Evolutionary conservation across 1,140 invertebrate genomes (phyloP).

Genomic region (Drosophila bocki): DNA sequence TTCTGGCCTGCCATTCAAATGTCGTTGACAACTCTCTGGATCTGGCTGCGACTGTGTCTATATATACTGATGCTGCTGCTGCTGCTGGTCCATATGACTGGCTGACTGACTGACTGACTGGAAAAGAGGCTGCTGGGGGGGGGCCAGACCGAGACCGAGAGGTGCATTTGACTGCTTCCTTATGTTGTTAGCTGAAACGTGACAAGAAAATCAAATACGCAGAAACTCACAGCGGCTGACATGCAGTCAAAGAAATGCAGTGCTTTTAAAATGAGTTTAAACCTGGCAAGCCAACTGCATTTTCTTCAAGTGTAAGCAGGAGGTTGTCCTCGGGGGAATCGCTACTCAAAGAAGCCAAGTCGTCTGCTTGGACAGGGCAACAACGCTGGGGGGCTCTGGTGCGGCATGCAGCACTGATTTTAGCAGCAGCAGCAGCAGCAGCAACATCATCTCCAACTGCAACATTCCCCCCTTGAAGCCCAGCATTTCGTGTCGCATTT

Average conservation of each 20-base stretch:
- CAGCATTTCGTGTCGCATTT: conserved; percentile 80
- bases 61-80: conserved; percentile 8
- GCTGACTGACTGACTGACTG: conserved; percentile 37
- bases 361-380: conserved; percentile 50
- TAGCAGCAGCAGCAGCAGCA: conserved; percentile 46
- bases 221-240: conserved; percentile 54
- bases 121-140: background rate
- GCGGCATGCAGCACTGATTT: conserved; percentile 54
- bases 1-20: conserved; percentile 55
- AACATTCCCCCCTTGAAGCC: conserved; percentile 40
- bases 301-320: conserved; percentile 14
- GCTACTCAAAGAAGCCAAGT: conserved; percentile 3
- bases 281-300: background rate
- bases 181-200: conserved; percentile 82
- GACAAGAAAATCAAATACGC: conserved; percentile 83
- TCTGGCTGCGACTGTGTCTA: conserved; percentile 12
- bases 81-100: conserved; percentile 20
- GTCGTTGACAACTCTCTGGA: conserved; percentile 67
- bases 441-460: conserved; percentile 23
- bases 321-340: background rate
- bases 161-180: conserved; percentile 78
- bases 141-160: conserved; percentile 2
- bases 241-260: conserved; percentile 26
- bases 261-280: background rate
- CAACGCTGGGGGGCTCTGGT: conserved; percentile 55